Conservation (phyloP, 1,140 invertebrate species). For the Dendrolimus kikuchii region DNA sequence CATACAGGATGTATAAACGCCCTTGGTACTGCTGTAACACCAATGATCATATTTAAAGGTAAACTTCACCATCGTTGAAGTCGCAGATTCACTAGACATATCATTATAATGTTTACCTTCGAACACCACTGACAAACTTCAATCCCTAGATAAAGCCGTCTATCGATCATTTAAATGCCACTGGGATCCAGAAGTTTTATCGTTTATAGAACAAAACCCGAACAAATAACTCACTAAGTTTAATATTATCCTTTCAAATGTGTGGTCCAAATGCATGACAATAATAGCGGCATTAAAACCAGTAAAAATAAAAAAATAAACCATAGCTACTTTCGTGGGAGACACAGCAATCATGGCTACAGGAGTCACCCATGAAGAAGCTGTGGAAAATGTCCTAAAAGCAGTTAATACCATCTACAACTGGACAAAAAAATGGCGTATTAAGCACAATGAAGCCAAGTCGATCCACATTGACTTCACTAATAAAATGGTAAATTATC, state of each 20-base stretch:
- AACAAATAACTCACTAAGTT: slow-evolving; percentile 37
- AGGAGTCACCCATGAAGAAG: too few species aligned
- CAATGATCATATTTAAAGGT: slow-evolving; percentile 33
- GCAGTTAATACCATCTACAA: too few species aligned
- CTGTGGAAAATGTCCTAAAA: too few species aligned
- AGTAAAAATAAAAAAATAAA: background rate
- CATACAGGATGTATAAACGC: slow-evolving; percentile 43
- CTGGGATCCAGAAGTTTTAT: slow-evolving; percentile 27
- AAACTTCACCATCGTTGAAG: slow-evolving; percentile 32
- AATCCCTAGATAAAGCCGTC: slow-evolving; percentile 37
- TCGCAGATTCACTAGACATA: slow-evolving; percentile 22
- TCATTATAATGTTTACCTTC: slow-evolving; percentile 28
- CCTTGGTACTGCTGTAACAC: slow-evolving; percentile 27
- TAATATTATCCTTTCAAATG: slow-evolving; percentile 32
- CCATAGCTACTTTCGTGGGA: too few species aligned
- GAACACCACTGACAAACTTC: slow-evolving; percentile 57
- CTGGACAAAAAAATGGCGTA: too few species aligned
- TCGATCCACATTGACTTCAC: too few species aligned
- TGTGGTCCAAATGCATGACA: slow-evolving; percentile 35
- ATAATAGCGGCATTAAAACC: slow-evolving; percentile 22
- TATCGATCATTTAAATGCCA: slow-evolving; percentile 34
- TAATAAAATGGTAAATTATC: too few species aligned
- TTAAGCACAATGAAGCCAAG: too few species aligned
- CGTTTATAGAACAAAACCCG: slow-evolving; percentile 17
- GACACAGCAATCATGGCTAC: too few species aligned